phyloP scores from a whole-genome alignment of 2,797 vertebrate genomes.

The Sandelia bainsii region DNA sequence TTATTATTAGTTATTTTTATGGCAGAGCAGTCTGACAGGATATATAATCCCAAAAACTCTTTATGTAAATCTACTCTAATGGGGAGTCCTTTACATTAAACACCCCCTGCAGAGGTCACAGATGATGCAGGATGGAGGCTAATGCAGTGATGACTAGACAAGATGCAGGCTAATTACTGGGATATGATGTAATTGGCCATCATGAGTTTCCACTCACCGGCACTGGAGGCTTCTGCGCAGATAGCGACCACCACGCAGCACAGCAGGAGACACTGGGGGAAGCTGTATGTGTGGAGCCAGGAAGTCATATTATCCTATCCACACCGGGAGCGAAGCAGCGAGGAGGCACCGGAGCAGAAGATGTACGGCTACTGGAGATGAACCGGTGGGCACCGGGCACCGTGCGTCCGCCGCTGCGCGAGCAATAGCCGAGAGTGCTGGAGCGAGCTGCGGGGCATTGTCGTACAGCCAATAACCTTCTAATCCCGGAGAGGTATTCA shows the following conservation, averaged over 20 bases:
- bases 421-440: conserved; percentile 78
- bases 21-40: too few species aligned
- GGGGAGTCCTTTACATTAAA: not conserved
- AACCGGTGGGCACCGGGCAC: conserved; percentile 56
- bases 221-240: conserved; percentile 59
- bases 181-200: conserved; percentile 61
- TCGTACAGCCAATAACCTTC: conserved; percentile 65
- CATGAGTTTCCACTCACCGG: conserved; percentile 79
- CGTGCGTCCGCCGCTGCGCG: conserved; percentile 59
- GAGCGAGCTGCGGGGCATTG: conserved; percentile 73
- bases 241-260: conserved; percentile 56
- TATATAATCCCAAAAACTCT: too few species aligned
- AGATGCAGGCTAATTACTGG: conserved; percentile 39
- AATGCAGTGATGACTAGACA: conserved; percentile 26
- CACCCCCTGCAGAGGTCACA: conserved; percentile 27
- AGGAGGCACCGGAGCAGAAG: conserved; percentile 48
- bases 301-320: conserved; percentile 85
- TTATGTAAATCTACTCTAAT: too few species aligned
- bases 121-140: conserved; percentile 1
- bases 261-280: conserved; percentile 74
- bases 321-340: conserved; percentile 66
- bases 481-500: conserved; percentile 78
- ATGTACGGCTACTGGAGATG: conserved; percentile 61
- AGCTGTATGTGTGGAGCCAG: conserved; percentile 74
- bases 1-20: too few species aligned